phyloP scores from a whole-genome alignment of 2,888 invertebrate species.

The Eucriotettix oculatus region DNA sequence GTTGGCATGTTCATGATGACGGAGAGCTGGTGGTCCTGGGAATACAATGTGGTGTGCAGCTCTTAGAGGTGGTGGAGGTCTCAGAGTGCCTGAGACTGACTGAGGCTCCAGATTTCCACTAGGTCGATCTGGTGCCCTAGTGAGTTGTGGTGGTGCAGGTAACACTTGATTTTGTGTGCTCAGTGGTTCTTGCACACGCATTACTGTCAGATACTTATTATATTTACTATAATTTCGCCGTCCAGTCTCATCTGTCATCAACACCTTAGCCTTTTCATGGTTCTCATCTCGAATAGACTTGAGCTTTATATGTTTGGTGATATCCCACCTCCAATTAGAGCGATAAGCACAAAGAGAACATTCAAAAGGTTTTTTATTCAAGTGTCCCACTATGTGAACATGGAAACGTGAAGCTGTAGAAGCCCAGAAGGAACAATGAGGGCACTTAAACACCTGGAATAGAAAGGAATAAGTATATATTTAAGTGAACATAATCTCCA shows the following conservation, averaged over 20 bases:
- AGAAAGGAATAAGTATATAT: too few species aligned
- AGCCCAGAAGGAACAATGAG: slow-evolving; percentile 84
- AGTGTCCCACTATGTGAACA: slow-evolving; percentile 83
- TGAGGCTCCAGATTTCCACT: too few species aligned
- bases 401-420: slow-evolving; percentile 85
- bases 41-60: slow-evolving; percentile 8
- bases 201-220: slow-evolving; percentile 68
- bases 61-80: slow-evolving; percentile 12
- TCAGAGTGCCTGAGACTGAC: slow-evolving; percentile 8
- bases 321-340: slow-evolving; percentile 95
- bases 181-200: slow-evolving; percentile 27
- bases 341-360: slow-evolving; percentile 87
- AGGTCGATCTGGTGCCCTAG: neutral
- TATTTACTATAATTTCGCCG: slow-evolving; percentile 84
- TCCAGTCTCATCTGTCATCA: slow-evolving; percentile 85
- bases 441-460: slow-evolving; percentile 65
- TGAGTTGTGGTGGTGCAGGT: slow-evolving; percentile 8
- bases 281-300: slow-evolving; percentile 72
- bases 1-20: slow-evolving; percentile 6
- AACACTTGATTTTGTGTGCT: slow-evolving; percentile 2
- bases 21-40: slow-evolving; percentile 20
- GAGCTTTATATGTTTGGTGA: slow-evolving; percentile 84
- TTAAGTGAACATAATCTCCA: too few species aligned
- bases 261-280: slow-evolving; percentile 63
- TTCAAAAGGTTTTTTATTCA: slow-evolving; percentile 86